Base-by-base conservation (phyloP, 2,113 vertebrate genomes). In the Gadus macrocephalus region DNA sequence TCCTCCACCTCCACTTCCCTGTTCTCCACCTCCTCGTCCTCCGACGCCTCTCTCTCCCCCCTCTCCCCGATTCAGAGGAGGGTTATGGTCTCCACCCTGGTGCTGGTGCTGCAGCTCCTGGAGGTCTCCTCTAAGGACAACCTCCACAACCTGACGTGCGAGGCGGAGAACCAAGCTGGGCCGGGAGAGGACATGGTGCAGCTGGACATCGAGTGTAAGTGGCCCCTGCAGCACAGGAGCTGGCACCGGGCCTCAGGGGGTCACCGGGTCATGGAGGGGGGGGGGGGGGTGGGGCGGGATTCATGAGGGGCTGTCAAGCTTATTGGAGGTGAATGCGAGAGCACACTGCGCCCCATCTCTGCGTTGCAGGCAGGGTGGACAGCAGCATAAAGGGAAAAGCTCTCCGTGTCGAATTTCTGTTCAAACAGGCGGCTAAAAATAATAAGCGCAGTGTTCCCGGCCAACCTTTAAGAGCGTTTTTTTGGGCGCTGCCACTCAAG, bases 131-230 rank as follows among this genome's bases (percentile, higher is more conserved):
- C 84, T 64, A 8, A 4, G 15, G 92, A 93, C 85, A 92, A 93
- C 78, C 85, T 92, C 68, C 87, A 87, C 81, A 93, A 93, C 70
- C 86, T 93, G 53, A 92, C 90, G 6, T 93, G 92, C 19, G 87
- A 90, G 81, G 91, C 92, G 0, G 91, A 92, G 85, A 93, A 93
- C 81, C 88, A 86, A 66, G 92, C 92, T 8, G 92, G 92, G 65
- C 91, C 89, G 1, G 83, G 83, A 25, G 85, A 89, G 64, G 90
- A 86, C 1, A 81, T 81, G 75, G 89, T 92, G 73, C 83, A 86
- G 70, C 81, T 93, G 82, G 90, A 93, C 88, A 92, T 93, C n/a
- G 89, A 92, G 79, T 93, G 92, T 93, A 85, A 90, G 92, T 88
- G 78, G 67, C 80, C 63, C 56, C 70, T 71, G 71, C 85, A 85